Base-by-base conservation (phyloP, 53 echinoderm and acorn worm species). In the Paracentrotus lividus region DNA sequence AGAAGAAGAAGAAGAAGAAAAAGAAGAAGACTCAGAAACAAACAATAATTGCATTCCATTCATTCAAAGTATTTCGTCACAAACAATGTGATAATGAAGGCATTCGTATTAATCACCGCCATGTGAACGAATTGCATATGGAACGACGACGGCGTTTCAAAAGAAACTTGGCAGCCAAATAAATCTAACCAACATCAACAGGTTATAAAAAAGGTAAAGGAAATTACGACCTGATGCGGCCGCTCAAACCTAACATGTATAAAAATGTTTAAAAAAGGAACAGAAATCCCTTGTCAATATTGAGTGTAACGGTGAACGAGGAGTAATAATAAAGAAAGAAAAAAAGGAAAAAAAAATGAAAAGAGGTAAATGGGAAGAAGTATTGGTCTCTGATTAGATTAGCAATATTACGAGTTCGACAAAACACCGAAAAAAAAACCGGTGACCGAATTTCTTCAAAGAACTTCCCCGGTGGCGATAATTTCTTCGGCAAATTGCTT, bases 401-500 rank as follows among this genome's bases (percentile, higher is more conserved):
- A 38, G 87, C 53, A 51, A 52, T 87, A 87, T 56, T 84, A 87
- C 53, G 87, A 55, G 21, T 54, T 56, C 56, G 29, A 87, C 87
- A 87, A 52, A n/a, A 56, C 36, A 87, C 34, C 23, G 36, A 31
- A 45, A 53, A 52, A 54, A 86, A 87, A 51, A 65, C 40, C 89
- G 89, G 64, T 89, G 65, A 64, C 89, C 89, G 89, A 89, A 87
- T 89, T 89, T 24, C 61, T 65, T 89, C 89, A 64, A 65, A 89
- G 89, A 60, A 40, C 40, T 65, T 43, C 38, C 45, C 89, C 89
- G 89, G 40, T 27, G 89, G 89, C 61, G 65, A 89, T 89, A 89
- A 65, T 89, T 89, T 89, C 66, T 89, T 89, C 61, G 21, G 89
- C 89, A 89, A 89, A 89, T 89, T 89, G 89, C 89, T 89, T 89